Evolutionary conservation across 2,888 invertebrate genomes (phyloP).

Genomic region (Cephus pulcher): DNA sequence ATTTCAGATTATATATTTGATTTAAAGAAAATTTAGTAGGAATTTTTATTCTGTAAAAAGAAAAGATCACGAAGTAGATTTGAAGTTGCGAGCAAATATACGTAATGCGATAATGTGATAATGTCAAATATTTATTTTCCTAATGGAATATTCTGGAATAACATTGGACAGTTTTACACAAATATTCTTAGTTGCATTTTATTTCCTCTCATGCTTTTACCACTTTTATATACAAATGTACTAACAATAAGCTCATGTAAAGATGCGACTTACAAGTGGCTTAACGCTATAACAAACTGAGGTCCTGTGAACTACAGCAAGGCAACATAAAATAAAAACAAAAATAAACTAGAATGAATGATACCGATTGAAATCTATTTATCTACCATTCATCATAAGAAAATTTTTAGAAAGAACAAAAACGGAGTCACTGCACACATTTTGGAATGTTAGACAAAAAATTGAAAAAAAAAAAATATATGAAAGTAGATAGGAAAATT

Average conservation of each 20-base stretch:
- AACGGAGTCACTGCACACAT: background rate
- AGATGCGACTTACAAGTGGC: background rate
- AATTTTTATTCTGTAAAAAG: background rate
- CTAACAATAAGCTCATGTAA: background rate
- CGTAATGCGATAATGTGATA: background rate
- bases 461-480: background rate
- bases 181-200: background rate
- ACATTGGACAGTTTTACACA: background rate
- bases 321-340: background rate
- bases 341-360: background rate
- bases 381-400: background rate
- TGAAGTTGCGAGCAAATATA: background rate
- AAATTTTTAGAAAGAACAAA: background rate
- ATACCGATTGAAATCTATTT: background rate
- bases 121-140: background rate
- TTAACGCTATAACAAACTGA: background rate
- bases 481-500: background rate
- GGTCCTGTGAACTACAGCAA: background rate
- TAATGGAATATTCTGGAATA: background rate
- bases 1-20: background rate
- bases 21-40: background rate
- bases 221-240: background rate
- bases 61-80: background rate
- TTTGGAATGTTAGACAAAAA: background rate
- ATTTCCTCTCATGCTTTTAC: background rate